phyloP scores from a whole-genome alignment of 2,113 vertebrate genomes.

The Eupsittula cactorum region DNA sequence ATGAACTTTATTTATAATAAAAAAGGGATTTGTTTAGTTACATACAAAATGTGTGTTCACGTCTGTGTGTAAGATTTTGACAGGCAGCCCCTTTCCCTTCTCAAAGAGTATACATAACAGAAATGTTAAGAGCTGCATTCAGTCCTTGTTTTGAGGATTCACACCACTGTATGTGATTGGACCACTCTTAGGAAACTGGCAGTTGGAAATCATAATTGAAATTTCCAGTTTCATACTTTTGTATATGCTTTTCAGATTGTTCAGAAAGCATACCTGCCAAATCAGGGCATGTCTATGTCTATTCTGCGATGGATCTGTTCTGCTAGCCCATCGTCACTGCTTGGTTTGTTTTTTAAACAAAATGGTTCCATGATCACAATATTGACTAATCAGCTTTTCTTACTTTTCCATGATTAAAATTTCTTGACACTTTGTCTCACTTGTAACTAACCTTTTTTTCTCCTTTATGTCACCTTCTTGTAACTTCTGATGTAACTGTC shows the following conservation, averaged over 20 bases:
- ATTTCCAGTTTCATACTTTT: background rate
- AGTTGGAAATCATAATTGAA: background rate
- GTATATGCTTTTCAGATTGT: background rate
- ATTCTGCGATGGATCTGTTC: background rate
- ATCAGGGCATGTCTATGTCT: background rate
- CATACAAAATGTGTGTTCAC: background rate
- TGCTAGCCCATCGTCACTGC: background rate
- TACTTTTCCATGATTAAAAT: background rate
- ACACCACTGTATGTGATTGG: background rate
- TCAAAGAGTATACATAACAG: background rate
- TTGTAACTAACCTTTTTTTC: background rate
- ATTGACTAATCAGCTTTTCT: background rate
- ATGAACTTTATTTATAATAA: background rate
- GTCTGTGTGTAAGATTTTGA: background rate
- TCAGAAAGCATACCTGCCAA: background rate
- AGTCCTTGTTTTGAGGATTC: background rate
- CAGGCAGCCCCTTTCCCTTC: background rate
- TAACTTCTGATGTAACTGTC: background rate
- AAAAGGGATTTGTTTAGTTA: background rate
- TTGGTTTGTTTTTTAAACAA: background rate
- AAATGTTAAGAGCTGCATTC: rapidly evolving
- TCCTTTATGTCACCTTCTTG: background rate
- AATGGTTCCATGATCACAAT: background rate
- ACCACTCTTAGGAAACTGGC: background rate
- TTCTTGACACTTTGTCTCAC: background rate